phyloP scores from a whole-genome alignment of 2,888 invertebrate genomes.

The Polydrusus tereticollis region DNA sequence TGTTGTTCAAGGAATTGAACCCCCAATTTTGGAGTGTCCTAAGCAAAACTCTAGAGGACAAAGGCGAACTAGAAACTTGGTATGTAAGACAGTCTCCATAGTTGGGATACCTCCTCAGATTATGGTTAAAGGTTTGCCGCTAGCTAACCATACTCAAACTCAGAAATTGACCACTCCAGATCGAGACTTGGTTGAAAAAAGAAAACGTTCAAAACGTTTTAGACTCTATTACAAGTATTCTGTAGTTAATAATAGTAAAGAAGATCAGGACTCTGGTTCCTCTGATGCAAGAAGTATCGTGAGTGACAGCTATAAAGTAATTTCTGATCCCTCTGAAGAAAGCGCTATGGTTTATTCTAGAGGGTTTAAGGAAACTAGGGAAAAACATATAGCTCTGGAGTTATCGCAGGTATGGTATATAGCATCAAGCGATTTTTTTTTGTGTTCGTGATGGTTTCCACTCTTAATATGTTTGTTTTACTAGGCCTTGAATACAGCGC shows the following conservation, averaged over 20 bases:
- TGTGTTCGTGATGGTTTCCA: not conserved
- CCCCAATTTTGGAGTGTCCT: constrained; percentile 42
- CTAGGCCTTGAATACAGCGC: not conserved
- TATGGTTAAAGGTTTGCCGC: constrained; percentile 5
- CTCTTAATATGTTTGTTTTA: not conserved
- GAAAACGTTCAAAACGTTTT: constrained; percentile 51
- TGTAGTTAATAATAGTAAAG: constrained; percentile 30
- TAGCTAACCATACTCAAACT: constrained; percentile 24
- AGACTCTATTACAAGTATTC: constrained; percentile 54
- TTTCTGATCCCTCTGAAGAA: constrained; percentile 46
- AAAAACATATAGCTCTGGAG: not conserved
- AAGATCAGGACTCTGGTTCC: constrained; percentile 22
- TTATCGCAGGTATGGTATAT: not conserved
- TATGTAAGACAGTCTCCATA: constrained; percentile 53
- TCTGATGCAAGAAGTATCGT: constrained; percentile 49
- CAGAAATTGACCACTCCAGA: constrained; percentile 25
- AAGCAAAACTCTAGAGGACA: constrained; percentile 19
- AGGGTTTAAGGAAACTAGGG: not conserved
- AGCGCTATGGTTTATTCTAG: not conserved
- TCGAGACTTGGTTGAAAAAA: constrained; percentile 47
- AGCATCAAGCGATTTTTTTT: not conserved
- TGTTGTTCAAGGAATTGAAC: constrained; percentile 52
- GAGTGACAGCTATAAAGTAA: constrained; percentile 50
- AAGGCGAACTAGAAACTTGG: constrained; percentile 41
- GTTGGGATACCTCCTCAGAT: constrained; percentile 51